A percentile compares a stretch with the other conserved stretches of the same genome.
Conservation (phyloP, 2,888 invertebrate genomes). For the Melanotus villosus region DNA sequence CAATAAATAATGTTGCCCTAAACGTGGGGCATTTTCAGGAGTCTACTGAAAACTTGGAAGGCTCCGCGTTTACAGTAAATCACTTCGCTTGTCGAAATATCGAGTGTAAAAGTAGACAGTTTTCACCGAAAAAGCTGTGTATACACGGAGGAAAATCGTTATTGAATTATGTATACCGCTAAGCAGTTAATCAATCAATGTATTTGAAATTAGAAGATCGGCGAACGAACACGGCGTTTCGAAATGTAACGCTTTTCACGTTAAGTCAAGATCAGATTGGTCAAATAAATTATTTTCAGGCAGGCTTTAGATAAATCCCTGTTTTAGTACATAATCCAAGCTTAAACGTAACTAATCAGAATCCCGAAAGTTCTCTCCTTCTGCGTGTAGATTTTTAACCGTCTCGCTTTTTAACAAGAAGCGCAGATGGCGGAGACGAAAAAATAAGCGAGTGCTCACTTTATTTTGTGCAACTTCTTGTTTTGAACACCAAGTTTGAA, state of each 20-base stretch:
- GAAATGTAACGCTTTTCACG: constrained; percentile 5
- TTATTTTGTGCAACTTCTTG: not conserved
- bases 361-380: not conserved
- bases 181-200: constrained; percentile 15
- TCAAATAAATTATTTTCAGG: constrained; percentile 12
- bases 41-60: constrained; percentile 13
- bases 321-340: constrained; percentile 7
- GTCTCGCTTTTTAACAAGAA: not conserved
- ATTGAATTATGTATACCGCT: constrained; percentile 11
- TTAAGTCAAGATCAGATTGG: constrained; percentile 8
- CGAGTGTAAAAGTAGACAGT: constrained; percentile 10
- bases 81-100: constrained; percentile 10
- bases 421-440: not conserved
- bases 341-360: constrained; percentile 21
- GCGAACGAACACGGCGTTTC: not conserved
- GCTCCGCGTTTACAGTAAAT: constrained; percentile 13
- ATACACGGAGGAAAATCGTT: not conserved
- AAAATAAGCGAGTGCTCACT: not conserved
- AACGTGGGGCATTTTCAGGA: constrained; percentile 10
- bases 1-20: constrained; percentile 14
- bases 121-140: not conserved
- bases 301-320: constrained; percentile 1
- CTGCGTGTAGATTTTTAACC: constrained; percentile 3
- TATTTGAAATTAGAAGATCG: constrained; percentile 3
- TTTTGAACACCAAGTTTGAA: too few species aligned